These are phyloP conservation scores for Aleadryas rufinucha DNA, from an alignment of 2,113 vertebrate genomes.

Conservation along the genomic window DNA sequence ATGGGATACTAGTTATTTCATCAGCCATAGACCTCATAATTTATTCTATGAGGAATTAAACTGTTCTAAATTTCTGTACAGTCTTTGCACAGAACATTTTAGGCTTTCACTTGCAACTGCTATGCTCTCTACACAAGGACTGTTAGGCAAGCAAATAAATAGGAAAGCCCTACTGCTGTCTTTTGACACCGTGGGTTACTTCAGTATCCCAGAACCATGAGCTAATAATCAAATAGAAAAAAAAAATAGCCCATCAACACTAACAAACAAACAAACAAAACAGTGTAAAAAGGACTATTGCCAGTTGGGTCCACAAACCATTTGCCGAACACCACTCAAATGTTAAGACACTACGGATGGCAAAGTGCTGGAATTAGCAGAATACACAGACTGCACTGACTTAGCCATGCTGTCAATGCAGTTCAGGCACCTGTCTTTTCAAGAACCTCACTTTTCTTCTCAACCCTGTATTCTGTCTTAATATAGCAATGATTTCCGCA, in stretches of 20 bases:
- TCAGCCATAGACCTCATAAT: neutral
- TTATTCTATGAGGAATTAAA: neutral
- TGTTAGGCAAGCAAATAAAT: neutral
- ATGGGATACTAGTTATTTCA: constrained; percentile 30
- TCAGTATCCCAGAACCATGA: neutral
- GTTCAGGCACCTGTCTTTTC: neutral
- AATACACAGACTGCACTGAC: neutral
- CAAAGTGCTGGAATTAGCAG: neutral
- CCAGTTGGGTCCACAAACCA: neutral
- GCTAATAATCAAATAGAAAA: neutral
- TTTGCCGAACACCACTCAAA: neutral
- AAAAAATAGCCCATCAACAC: neutral
- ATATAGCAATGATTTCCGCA: neutral
- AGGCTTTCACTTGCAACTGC: neutral
- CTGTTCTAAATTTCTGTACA: neutral
- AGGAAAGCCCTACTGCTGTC: neutral
- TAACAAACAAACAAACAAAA: neutral
- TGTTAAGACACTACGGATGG: neutral
- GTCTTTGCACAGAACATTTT: neutral
- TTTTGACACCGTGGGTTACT: neutral
- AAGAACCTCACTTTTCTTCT: neutral
- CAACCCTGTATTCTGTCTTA: neutral
- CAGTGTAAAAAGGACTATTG: neutral
- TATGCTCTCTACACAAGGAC: neutral
- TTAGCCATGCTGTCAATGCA: neutral